Base-by-base conservation (phyloP, 2,113 vertebrate species). In the pig (Sus scrofa) region DNA sequence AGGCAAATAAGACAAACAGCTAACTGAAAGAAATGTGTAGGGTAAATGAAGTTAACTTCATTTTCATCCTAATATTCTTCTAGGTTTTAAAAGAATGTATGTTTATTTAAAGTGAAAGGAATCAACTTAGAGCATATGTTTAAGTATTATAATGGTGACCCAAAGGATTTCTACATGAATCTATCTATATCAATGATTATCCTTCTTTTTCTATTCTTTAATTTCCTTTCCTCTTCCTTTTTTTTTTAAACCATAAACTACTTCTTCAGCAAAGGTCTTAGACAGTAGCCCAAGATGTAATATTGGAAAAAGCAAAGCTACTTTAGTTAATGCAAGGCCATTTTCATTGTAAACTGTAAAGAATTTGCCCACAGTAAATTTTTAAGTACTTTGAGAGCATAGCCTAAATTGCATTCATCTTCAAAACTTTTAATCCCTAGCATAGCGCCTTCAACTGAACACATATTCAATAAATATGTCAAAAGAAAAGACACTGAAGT, bases 341-440 rank as follows among this genome's bases (percentile, higher is more conserved):
- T 73, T 89, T 71, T n/a, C 20, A 58, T 84, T 88, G 3, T 81
- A 90, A 94, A 14, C 24, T 39, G 2, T 19, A 65, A 81, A 68
- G 24, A 71, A 71, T 62, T 65, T 75, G 65, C 30, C 34, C n/a
- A 86, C 13, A 58, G 44, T 86, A 95, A 32, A 92, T 75, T 81
- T 96, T 89, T 82, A 92, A 92, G 84, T 71, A 82, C 22, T 77
- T 67, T 32, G 44, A 71, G 26, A 30, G 24, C 10, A 88, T 3
- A 6, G 6, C 86, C 12, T 54, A 86, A 83, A 22, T 81, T 4
- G 56, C 78, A 79, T 32, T 89, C 50, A 89, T 77, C n/a, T 97
- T 95, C 75, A 71, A 86, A 96, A 96, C 12, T 70, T 89, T 67
- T 77, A 74, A 58, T 89, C 32, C 52, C 19, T 74, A 88, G 16